phyloP scores from a whole-genome alignment of 2,888 invertebrate species.

The Drosophila limbata region DNA sequence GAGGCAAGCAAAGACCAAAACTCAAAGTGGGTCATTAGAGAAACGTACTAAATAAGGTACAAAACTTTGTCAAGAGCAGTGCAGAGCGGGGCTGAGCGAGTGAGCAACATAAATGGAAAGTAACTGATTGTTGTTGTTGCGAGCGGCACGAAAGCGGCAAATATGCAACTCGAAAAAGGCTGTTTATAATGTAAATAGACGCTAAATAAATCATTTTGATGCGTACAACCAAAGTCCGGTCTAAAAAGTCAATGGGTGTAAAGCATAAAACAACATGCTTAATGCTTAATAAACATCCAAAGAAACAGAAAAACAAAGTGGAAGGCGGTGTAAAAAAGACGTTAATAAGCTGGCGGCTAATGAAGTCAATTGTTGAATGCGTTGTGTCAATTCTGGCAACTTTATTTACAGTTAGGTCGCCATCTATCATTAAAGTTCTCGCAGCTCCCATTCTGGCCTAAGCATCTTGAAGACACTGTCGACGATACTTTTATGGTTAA shows the following conservation, averaged over 20 bases:
- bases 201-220: conserved; percentile 75
- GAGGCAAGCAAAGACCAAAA: conserved; percentile 59
- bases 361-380: conserved; percentile 49
- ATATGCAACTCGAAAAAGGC: conserved; percentile 43
- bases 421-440: conserved; percentile 37
- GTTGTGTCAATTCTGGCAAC: conserved; percentile 37
- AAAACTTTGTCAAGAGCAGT: conserved; percentile 79
- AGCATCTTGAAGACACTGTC: conserved; percentile 20
- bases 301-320: neutral
- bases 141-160: conserved; percentile 51
- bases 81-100: conserved; percentile 10
- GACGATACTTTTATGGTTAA: conserved; percentile 32
- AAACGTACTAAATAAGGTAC: conserved; percentile 82
- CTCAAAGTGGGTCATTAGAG: conserved; percentile 80
- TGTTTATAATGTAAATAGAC: conserved; percentile 72
- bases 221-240: conserved; percentile 69
- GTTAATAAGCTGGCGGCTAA: conserved; percentile 34
- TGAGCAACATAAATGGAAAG: conserved; percentile 73
- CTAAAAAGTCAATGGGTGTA: conserved; percentile 67
- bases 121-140: conserved; percentile 64
- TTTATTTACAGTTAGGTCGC: conserved; percentile 49
- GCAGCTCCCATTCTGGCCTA: neutral
- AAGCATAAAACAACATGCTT: conserved; percentile 59
- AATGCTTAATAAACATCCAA: conserved; percentile 29
- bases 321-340: neutral